Percentiles rank a stretch among this genome's conserved stretches.
Evolutionary conservation across 2,888 invertebrate genomes (phyloP).

Genomic region (Netelia virgata): DNA sequence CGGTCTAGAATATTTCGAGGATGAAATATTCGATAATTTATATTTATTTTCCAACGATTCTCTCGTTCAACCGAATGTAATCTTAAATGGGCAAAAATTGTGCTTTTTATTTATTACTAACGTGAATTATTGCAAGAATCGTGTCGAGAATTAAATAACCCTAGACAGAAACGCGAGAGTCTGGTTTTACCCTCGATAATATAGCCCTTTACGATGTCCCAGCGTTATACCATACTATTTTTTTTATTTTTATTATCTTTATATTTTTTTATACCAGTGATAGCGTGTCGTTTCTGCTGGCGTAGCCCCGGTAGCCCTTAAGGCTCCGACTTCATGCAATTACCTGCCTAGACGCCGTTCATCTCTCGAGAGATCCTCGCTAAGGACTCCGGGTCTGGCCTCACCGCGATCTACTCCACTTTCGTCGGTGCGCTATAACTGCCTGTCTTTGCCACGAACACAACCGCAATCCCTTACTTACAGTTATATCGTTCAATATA

Average conservation of each 20-base stretch:
- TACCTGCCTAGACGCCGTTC: slow-evolving; percentile 78
- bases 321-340: slow-evolving; percentile 76
- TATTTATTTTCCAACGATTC: not conserved
- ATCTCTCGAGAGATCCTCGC: slow-evolving; percentile 75
- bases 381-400: slow-evolving; percentile 72
- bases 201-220: slow-evolving; percentile 46
- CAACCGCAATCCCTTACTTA: not conserved
- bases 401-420: slow-evolving; percentile 73
- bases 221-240: not conserved
- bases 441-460: slow-evolving; percentile 31
- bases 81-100: not conserved
- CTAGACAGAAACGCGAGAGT: not conserved
- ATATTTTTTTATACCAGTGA: slow-evolving; percentile 7
- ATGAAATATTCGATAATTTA: too few species aligned
- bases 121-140: not conserved
- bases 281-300: slow-evolving; percentile 32
- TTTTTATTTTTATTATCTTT: too few species aligned
- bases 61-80: not conserved
- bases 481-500: not conserved
- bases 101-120: not conserved
- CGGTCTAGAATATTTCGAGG: too few species aligned
- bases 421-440: slow-evolving; percentile 35
- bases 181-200: slow-evolving; percentile 71
- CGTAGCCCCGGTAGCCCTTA: slow-evolving; percentile 45
- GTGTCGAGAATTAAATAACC: not conserved